Evolutionary conservation across 2,797 vertebrate species (phyloP), one percentile per base, ranked within the genome.

Genomic region (Caiman crocodilus): DNA sequence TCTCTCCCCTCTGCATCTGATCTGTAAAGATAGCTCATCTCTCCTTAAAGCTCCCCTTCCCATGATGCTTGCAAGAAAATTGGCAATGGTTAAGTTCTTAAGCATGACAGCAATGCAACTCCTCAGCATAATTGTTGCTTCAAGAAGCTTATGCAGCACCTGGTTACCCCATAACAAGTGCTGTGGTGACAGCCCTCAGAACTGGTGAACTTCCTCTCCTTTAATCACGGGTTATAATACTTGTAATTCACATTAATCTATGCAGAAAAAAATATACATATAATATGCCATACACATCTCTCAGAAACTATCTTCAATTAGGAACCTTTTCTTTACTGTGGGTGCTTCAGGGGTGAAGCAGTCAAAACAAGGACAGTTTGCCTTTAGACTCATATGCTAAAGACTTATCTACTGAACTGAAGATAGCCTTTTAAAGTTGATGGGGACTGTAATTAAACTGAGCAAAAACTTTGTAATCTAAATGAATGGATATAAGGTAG

Each of bases 401-500:
- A 86, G 59, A 20, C 20, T 84, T 50, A 32, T 25, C 14, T 85
- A 5, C 55, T 90, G 64, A 64, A 82, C 89, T 26, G 84, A 88
- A 85, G 71, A 60, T 91, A 28, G 58, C 64, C 93, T 91, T 88
- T 95, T 86, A 61, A 80, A 94, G 57, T 60, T 81, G 78, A 76
- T 92, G 63, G 65, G 57, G 76, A 88, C 79, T 90, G 76, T 91
- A 83, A 92, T 96, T 95, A 94, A 87, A 93, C 79, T 83, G 61
- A 88, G 79, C 55, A 84, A 76, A 93, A 93, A 26, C 85, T 90
- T 25, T 93, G 69, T 32, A 91, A 84, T 94, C 85, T 94, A 71
- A 92, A 79, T 91, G 32, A 90, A 35, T 50, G n/a, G 77, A 63
- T 75, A 35, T 30, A 28, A 26, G 16, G 8, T 77, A 56, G 79